These are phyloP conservation scores for Phyllotreta striolata DNA, from an alignment of 2,888 invertebrate species.

Conservation along the genomic window DNA sequence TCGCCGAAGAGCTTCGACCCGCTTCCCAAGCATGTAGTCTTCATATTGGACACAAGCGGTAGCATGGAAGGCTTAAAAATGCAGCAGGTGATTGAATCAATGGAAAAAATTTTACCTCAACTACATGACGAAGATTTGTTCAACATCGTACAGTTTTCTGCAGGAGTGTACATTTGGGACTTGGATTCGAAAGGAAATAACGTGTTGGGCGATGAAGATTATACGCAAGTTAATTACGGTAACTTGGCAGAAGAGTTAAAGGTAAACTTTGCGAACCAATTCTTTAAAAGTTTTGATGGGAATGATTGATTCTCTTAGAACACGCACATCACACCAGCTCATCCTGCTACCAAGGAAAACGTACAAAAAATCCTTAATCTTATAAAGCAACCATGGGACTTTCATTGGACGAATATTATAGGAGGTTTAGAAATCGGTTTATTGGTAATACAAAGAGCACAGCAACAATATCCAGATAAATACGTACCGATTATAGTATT, in stretches of 20 bases:
- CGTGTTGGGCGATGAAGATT: constrained; percentile 3
- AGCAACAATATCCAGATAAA: constrained; percentile 40
- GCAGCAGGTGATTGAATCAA: constrained; percentile 69
- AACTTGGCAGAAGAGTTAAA: constrained; percentile 28
- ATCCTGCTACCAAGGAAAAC: constrained; percentile 64
- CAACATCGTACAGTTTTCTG: constrained; percentile 70
- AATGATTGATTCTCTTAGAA: constrained; percentile 41
- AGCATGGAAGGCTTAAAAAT: constrained; percentile 76
- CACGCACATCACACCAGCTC: constrained; percentile 60
- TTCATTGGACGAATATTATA: constrained; percentile 71
- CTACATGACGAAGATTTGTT: constrained; percentile 70
- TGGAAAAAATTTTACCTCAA: constrained; percentile 69
- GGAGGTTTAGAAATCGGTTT: constrained; percentile 67
- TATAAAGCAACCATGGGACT: constrained; percentile 63
- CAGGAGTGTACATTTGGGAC: constrained; percentile 62
- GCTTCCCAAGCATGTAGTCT: constrained; percentile 71
- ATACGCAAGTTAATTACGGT: constrained; percentile 30
- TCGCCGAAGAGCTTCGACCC: constrained; percentile 67
- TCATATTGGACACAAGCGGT: constrained; percentile 76
- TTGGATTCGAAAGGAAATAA: constrained; percentile 45
- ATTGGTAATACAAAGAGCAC: constrained; percentile 44
- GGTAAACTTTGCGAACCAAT: constrained; percentile 20
- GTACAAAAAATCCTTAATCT: constrained; percentile 66
- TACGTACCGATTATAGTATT: constrained; percentile 70
- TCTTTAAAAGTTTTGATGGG: not conserved